Percentiles rank a stretch among this genome's conserved stretches.
Conservation (phyloP, 2,797 vertebrate genomes). For the Sebastes hubbsi region DNA sequence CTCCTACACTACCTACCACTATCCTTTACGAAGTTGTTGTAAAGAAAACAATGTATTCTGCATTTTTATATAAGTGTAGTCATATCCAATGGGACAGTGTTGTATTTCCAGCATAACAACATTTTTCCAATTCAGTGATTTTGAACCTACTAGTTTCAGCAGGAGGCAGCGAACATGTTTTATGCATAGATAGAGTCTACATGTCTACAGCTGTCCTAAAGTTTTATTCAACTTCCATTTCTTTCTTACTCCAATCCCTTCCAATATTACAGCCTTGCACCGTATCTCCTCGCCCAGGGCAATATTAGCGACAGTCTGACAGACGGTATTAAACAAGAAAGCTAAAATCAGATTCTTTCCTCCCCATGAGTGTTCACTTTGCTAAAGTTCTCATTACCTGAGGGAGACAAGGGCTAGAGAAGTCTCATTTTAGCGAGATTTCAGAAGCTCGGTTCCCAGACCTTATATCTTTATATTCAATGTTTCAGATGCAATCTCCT, state of each 20-base stretch:
- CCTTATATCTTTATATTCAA: slow-evolving; percentile 74
- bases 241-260: slow-evolving; percentile 52
- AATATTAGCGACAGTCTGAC: slow-evolving; percentile 70
- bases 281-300: slow-evolving; percentile 58
- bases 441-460: slow-evolving; percentile 55
- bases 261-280: slow-evolving; percentile 60
- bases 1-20: not conserved
- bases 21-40: not conserved
- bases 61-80: not conserved
- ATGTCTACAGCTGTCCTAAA: slow-evolving; percentile 54
- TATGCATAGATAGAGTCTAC: slow-evolving; percentile 52
- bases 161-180: slow-evolving; percentile 30
- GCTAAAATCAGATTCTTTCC: slow-evolving; percentile 69
- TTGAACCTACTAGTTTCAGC: slow-evolving; percentile 15
- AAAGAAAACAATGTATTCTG: not conserved
- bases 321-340: slow-evolving; percentile 74
- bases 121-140: slow-evolving; percentile 21
- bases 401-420: slow-evolving; percentile 59
- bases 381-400: slow-evolving; percentile 74
- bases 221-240: slow-evolving; percentile 62
- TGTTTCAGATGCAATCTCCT: slow-evolving; percentile 77
- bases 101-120: slow-evolving; percentile 10
- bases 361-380: slow-evolving; percentile 73
- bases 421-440: slow-evolving; percentile 72
- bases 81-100: not conserved